These are phyloP conservation scores for Acanthornis magna DNA, from an alignment of 2,797 vertebrate genomes.

Conservation along the genomic window DNA sequence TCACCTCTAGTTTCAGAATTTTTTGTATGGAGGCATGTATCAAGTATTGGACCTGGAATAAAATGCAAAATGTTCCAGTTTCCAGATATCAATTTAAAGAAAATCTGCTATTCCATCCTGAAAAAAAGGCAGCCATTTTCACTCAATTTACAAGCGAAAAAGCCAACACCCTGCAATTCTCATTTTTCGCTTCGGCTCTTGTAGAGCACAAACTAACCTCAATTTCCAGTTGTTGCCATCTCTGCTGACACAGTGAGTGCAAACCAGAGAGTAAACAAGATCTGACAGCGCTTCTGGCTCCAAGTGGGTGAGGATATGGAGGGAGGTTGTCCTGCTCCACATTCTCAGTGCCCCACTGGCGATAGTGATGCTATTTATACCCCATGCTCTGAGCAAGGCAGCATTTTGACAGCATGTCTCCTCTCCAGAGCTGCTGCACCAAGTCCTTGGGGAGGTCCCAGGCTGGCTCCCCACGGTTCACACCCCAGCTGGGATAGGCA, in stretches of 20 bases:
- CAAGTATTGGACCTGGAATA: neutral
- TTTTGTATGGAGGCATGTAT: neutral
- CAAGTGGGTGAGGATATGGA: neutral
- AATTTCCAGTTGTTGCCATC: slow-evolving; percentile 20
- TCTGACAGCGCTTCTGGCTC: neutral
- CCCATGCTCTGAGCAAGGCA: neutral
- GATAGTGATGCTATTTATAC: neutral
- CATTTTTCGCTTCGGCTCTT: neutral
- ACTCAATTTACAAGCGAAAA: neutral
- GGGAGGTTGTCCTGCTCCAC: neutral
- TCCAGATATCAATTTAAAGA: neutral
- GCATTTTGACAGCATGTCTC: neutral
- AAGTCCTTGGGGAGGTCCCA: neutral
- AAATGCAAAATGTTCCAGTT: neutral
- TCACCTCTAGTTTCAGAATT: neutral
- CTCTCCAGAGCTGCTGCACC: neutral
- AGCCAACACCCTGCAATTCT: neutral
- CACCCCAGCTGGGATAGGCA: neutral
- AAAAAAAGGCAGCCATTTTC: neutral
- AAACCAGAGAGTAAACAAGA: slow-evolving; percentile 17
- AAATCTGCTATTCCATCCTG: neutral
- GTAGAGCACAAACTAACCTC: neutral
- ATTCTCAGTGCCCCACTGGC: neutral
- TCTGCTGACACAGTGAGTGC: neutral
- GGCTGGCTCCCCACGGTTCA: neutral